phyloP scores from a whole-genome alignment of 2,113 vertebrate species.

The Ictalurus punctatus region DNA sequence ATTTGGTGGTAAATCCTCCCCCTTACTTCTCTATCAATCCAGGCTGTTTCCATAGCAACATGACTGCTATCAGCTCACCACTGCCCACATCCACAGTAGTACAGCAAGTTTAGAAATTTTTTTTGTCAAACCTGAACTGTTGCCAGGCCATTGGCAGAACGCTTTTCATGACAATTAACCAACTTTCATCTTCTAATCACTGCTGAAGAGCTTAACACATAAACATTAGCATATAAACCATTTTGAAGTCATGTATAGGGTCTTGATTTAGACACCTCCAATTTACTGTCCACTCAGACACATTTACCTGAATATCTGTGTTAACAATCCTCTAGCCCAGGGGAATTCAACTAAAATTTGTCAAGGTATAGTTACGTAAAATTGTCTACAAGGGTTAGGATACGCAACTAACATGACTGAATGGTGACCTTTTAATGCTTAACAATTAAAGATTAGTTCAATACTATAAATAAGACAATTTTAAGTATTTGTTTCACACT shows the following conservation, averaged over 20 bases:
- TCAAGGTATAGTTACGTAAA: neutral
- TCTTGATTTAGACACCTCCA: neutral
- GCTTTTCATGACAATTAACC: neutral
- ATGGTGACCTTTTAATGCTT: neutral
- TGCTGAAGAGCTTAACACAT: neutral
- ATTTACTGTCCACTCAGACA: neutral
- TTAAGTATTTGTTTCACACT: neutral
- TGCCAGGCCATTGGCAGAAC: neutral
- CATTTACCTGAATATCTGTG: neutral
- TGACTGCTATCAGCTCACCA: conserved; percentile 61
- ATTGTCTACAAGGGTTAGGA: neutral
- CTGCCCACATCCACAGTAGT: conserved; percentile 67
- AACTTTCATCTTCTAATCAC: neutral
- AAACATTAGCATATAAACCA: neutral
- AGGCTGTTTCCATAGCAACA: conserved; percentile 72
- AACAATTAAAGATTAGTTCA: neutral
- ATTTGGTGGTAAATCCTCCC: conserved; percentile 58
- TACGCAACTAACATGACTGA: neutral
- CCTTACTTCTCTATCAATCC: conserved; percentile 61
- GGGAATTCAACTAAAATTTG: neutral
- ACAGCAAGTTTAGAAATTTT: conserved; percentile 56
- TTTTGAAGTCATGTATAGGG: neutral
- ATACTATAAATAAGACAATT: neutral
- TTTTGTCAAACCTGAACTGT: conserved; percentile 36
- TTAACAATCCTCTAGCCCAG: neutral